phyloP scores from a whole-genome alignment of 2,797 vertebrate species.

The Cynopterus sphinx region DNA sequence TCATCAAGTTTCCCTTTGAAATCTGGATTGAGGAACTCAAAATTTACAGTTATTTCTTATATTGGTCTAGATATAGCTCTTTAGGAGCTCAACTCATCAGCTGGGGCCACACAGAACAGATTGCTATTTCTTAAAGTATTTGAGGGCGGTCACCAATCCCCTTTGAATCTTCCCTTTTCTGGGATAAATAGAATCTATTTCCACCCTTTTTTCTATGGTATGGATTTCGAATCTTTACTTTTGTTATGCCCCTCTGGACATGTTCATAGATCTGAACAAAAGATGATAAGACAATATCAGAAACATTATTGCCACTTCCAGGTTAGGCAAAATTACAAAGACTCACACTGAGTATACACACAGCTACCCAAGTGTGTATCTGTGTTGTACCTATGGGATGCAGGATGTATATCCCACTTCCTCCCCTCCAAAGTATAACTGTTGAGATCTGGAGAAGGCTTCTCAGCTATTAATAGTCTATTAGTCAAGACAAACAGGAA shows the following conservation, averaged over 20 bases:
- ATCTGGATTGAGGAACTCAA: not conserved
- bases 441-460: not conserved
- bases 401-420: not conserved
- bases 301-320: not conserved
- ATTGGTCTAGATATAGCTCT: not conserved
- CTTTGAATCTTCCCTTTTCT: not conserved
- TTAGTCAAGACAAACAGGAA: not conserved
- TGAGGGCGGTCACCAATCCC: not conserved
- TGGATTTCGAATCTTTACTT: constrained; percentile 10
- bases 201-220: not conserved
- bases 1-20: not conserved
- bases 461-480: not conserved
- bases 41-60: not conserved
- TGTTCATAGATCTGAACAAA: not conserved
- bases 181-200: not conserved
- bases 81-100: not conserved
- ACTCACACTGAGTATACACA: not conserved
- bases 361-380: not conserved
- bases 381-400: not conserved
- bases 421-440: not conserved
- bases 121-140: not conserved
- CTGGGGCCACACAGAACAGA: not conserved
- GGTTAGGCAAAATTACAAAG: not conserved
- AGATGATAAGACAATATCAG: not conserved
- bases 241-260: not conserved